A percentile compares a stretch with the other conserved stretches of the same genome.
Evolutionary conservation across 2,797 vertebrate genomes (phyloP).

Genomic region (Odontamblyopus rebecca): DNA sequence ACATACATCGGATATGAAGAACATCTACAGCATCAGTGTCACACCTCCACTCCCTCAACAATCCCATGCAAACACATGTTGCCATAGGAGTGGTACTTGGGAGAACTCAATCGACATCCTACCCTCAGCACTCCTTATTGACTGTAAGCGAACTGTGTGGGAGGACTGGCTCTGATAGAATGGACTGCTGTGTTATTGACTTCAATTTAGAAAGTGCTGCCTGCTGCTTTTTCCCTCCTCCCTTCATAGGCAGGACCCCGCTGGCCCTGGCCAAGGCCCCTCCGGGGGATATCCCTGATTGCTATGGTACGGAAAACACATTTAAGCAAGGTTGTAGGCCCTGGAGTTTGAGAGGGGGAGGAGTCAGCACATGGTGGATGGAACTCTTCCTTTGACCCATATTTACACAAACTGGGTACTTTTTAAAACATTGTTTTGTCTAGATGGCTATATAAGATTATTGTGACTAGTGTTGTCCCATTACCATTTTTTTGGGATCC

Average conservation of each 20-base stretch:
- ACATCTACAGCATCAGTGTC: not conserved
- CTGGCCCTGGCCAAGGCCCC: slow-evolving; percentile 42
- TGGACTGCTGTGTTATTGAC: slow-evolving; percentile 73
- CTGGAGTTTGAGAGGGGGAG: slow-evolving; percentile 19
- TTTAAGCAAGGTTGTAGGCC: slow-evolving; percentile 59
- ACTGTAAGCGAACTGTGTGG: slow-evolving; percentile 60
- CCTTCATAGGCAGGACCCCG: slow-evolving; percentile 47
- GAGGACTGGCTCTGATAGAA: slow-evolving; percentile 65
- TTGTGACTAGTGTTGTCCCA: too few relatives aligned
- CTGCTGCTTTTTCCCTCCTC: slow-evolving; percentile 38
- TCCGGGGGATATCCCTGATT: slow-evolving; percentile 67
- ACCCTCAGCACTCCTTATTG: slow-evolving; percentile 57
- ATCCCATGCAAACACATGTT: slow-evolving; percentile 51
- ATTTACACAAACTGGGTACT: not conserved
- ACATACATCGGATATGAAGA: not conserved
- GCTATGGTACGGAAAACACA: slow-evolving; percentile 65
- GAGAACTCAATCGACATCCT: slow-evolving; percentile 64
- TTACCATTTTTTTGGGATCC: too few relatives aligned
- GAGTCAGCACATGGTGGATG: not conserved
- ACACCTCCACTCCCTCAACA: slow-evolving; percentile 12
- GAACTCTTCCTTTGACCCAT: slow-evolving; percentile 14
- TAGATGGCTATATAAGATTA: too few relatives aligned
- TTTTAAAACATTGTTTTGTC: not conserved
- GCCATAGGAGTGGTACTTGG: slow-evolving; percentile 37
- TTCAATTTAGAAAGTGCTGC: slow-evolving; percentile 78